These are phyloP conservation scores for Gallinago undulata DNA, from an alignment of 2,113 vertebrate species.

Conservation along the genomic window DNA sequence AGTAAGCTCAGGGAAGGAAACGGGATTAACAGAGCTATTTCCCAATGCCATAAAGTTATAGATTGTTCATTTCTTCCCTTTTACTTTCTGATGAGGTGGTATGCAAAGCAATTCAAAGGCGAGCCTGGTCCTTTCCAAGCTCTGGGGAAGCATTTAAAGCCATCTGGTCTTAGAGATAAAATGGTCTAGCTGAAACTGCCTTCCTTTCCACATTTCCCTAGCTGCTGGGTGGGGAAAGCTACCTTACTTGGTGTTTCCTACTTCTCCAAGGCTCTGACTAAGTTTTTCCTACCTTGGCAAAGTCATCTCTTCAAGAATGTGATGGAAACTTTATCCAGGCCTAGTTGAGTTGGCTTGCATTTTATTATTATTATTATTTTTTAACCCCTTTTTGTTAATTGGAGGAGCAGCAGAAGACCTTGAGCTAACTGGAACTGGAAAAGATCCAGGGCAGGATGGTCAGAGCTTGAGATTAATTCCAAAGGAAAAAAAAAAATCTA, in stretches of 20 bases:
- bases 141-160: slow-evolving; percentile 57
- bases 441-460: not conserved
- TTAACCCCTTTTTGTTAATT: not conserved
- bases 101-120: slow-evolving; percentile 33
- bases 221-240: not conserved
- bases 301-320: not conserved
- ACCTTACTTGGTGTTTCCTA: slow-evolving; percentile 34
- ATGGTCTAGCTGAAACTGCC: not conserved
- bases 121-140: not conserved
- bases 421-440: not conserved
- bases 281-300: not conserved
- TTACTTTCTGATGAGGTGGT: slow-evolving; percentile 35
- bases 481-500: not conserved
- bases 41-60: not conserved
- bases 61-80: slow-evolving; percentile 46
- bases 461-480: not conserved
- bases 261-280: not conserved
- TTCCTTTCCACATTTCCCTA: slow-evolving; percentile 36
- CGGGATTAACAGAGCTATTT: slow-evolving; percentile 26
- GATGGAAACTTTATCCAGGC: not conserved
- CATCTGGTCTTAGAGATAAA: slow-evolving; percentile 56
- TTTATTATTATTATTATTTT: not conserved
- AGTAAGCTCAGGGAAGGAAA: not conserved
- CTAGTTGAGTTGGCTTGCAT: not conserved
- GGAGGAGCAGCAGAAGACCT: not conserved